Conservation (phyloP, 1,140 invertebrate genomes). For the Telenomus remus region DNA sequence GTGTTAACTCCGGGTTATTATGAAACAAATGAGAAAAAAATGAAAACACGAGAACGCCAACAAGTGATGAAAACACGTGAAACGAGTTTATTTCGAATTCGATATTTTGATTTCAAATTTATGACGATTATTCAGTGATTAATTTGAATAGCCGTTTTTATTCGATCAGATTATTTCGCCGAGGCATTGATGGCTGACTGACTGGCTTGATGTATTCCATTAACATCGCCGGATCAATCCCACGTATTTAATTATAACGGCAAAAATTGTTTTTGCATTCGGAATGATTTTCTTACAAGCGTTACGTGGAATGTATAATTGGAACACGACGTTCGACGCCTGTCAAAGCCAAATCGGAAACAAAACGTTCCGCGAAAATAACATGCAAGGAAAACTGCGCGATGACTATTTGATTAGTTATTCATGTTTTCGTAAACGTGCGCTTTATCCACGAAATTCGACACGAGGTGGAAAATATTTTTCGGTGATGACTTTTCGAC, state of each 20-base stretch:
- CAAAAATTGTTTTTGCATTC: slow-evolving; percentile 24
- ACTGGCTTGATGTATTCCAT: not conserved
- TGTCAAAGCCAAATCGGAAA: slow-evolving; percentile 25
- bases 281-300: slow-evolving; percentile 31
- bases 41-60: too few species aligned
- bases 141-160: not conserved
- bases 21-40: not conserved
- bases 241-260: slow-evolving; percentile 16
- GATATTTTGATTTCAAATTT: too few species aligned
- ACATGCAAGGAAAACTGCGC: slow-evolving; percentile 3
- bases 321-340: slow-evolving; percentile 32
- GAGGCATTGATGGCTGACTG: not conserved
- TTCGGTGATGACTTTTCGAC: too few species aligned
- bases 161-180: not conserved
- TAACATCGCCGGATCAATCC: not conserved
- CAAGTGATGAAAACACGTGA: too few species aligned
- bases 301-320: slow-evolving; percentile 52
- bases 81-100: too few species aligned
- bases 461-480: too few species aligned
- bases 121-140: not conserved
- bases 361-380: slow-evolving; percentile 25
- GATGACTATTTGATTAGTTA: too few species aligned
- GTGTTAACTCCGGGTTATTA: slow-evolving; percentile 6
- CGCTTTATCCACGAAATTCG: slow-evolving; percentile 30
- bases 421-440: slow-evolving; percentile 2